Conservation (phyloP, 2,113 vertebrate species). For the Epinephelus cyanopodus region DNA sequence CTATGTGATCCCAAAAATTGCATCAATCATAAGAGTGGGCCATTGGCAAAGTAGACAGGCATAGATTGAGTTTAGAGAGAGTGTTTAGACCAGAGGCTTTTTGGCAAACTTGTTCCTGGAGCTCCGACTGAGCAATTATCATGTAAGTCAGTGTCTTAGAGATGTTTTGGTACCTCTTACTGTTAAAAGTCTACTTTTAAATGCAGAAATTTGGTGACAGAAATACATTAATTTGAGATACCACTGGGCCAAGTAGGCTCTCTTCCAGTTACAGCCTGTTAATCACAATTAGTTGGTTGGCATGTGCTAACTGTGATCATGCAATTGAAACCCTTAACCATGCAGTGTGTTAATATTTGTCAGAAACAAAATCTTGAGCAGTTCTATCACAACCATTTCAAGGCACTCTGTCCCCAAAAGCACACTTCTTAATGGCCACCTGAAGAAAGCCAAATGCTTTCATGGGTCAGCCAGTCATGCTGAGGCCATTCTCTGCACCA, state of each 20-base stretch:
- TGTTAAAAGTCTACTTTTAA: background rate
- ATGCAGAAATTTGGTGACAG: background rate
- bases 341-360: background rate
- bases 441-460: slow-evolving; percentile 27
- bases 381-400: background rate
- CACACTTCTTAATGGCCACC: background rate
- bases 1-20: background rate
- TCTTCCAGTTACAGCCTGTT: slow-evolving; percentile 5
- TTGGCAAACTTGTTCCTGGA: background rate
- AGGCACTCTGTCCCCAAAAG: background rate
- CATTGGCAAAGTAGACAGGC: background rate
- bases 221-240: background rate
- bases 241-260: background rate
- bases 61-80: background rate
- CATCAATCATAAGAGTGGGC: background rate
- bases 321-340: background rate
- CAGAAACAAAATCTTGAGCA: background rate
- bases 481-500: slow-evolving; percentile 45
- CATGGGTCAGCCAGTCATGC: slow-evolving; percentile 35
- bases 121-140: background rate
- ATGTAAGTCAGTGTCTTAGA: background rate
- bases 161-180: background rate
- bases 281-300: background rate
- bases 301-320: background rate
- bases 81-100: background rate